These are phyloP conservation scores for Drosophila nigrodunni DNA, from an alignment of 1,140 invertebrate genomes.

Conservation along the genomic window DNA sequence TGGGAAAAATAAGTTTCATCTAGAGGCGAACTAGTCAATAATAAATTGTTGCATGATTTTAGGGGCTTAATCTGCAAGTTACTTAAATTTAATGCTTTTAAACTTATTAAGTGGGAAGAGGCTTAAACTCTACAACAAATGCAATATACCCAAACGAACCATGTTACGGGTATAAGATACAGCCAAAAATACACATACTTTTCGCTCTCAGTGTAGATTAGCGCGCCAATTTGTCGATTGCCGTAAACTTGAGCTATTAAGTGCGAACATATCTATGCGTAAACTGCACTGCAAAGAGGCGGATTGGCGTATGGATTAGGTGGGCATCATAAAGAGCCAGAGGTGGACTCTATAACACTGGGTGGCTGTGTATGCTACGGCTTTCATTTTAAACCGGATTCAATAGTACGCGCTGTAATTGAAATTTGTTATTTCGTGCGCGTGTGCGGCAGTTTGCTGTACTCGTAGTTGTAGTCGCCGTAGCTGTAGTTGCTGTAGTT, in stretches of 20 bases:
- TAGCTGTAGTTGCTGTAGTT: conserved; percentile 25
- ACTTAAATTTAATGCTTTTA: too few relatives aligned
- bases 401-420: conserved; percentile 60
- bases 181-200: conserved; percentile 7
- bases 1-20: too few relatives aligned
- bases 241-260: conserved; percentile 83
- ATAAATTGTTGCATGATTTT: too few relatives aligned
- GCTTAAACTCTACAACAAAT: too few relatives aligned
- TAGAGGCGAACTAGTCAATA: too few relatives aligned
- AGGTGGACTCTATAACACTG: conserved; percentile 12
- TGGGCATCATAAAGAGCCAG: conserved; percentile 35
- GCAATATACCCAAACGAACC: too few relatives aligned
- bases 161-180: too few relatives aligned
- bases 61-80: too few relatives aligned
- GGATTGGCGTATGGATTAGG: conserved; percentile 18
- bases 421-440: conserved; percentile 75
- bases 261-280: conserved; percentile 76
- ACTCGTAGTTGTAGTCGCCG: background rate
- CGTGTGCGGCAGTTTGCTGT: conserved; percentile 57
- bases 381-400: conserved; percentile 79
- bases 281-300: conserved; percentile 46
- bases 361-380: conserved; percentile 41
- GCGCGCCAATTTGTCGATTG: conserved; percentile 76
- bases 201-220: conserved; percentile 58
- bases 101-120: too few relatives aligned